phyloP scores from a whole-genome alignment of 2,113 vertebrate species.

The Pedionomus torquatus region DNA sequence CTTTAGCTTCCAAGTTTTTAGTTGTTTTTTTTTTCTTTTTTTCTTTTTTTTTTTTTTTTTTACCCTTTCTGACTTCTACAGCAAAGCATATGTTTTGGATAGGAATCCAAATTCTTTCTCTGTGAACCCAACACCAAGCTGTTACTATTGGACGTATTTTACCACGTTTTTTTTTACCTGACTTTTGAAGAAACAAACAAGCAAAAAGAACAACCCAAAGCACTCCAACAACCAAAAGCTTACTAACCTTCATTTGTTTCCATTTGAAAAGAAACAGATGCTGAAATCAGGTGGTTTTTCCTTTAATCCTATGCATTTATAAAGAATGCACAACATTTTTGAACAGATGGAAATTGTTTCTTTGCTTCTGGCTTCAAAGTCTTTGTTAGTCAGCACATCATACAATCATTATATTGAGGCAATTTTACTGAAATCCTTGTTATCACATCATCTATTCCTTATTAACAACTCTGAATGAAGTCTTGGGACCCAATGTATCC shows the following conservation, averaged over 20 bases:
- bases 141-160: background rate
- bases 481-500: background rate
- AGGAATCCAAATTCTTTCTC: background rate
- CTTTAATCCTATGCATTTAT: constrained; percentile 20
- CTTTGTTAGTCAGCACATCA: constrained; percentile 19
- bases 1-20: background rate
- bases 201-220: background rate
- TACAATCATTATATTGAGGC: background rate
- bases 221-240: background rate
- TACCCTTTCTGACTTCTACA: background rate
- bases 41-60: background rate
- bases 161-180: background rate
- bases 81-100: background rate
- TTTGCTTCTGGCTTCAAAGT: constrained; percentile 40
- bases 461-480: constrained; percentile 5
- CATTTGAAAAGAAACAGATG: constrained; percentile 43
- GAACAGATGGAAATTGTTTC: constrained; percentile 59
- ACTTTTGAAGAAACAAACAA: background rate
- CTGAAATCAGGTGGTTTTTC: constrained; percentile 24
- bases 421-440: constrained; percentile 44
- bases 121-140: background rate
- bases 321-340: constrained; percentile 21
- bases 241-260: background rate
- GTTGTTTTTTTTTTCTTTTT: background rate
- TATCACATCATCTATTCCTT: constrained; percentile 49